phyloP scores from a whole-genome alignment of 2,888 invertebrate species.

The Maniola hyperantus region DNA sequence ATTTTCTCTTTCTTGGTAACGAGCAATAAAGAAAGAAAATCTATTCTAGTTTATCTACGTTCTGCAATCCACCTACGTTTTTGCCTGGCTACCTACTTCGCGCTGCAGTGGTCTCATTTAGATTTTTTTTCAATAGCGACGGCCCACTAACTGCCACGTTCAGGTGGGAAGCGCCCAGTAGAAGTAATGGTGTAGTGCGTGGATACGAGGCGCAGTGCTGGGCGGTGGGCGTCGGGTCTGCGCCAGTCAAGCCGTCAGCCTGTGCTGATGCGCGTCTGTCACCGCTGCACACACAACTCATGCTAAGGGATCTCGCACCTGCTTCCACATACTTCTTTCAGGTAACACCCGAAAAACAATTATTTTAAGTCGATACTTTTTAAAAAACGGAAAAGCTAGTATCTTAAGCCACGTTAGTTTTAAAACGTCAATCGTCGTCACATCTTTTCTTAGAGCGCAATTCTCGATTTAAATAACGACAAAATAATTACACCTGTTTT shows the following conservation, averaged over 20 bases:
- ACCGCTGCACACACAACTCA: constrained; percentile 81
- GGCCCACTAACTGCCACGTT: constrained; percentile 84
- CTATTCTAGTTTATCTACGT: too few species aligned
- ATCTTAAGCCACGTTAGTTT: neutral
- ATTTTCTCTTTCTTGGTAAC: too few species aligned
- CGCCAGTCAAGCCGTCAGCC: constrained; percentile 69
- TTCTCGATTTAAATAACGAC: too few species aligned
- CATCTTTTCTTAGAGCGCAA: too few species aligned
- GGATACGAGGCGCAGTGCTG: constrained; percentile 89
- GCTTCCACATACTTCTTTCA: constrained; percentile 87
- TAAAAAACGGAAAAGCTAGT: neutral
- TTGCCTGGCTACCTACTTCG: too few species aligned
- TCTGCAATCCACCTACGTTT: too few species aligned
- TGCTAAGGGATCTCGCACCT: constrained; percentile 79
- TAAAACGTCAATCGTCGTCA: too few species aligned
- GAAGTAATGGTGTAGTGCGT: constrained; percentile 88
- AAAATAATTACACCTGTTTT: too few species aligned
- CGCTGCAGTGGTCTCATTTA: too few species aligned
- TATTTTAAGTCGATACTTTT: neutral
- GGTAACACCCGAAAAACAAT: constrained; percentile 60
- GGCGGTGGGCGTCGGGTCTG: constrained; percentile 57
- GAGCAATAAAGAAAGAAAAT: too few species aligned
- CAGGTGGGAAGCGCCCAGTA: constrained; percentile 91
- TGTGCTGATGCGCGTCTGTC: constrained; percentile 79
- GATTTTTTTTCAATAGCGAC: constrained; percentile 48